Base-by-base conservation (phyloP, 2,113 vertebrate genomes). In the Synchiropus splendidus region DNA sequence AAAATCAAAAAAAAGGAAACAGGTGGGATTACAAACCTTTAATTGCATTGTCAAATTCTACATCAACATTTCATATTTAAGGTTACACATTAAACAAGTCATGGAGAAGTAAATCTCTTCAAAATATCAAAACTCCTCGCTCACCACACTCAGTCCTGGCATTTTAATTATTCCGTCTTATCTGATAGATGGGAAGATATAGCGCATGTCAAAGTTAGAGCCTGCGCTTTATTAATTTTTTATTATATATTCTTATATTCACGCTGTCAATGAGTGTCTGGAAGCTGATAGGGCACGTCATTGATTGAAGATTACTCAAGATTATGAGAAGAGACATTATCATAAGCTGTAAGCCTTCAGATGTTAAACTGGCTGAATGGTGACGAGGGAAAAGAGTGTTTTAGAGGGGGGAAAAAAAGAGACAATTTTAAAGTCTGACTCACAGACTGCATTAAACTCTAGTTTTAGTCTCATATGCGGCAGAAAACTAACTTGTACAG, bases 161-260 rank as follows among this genome's bases (percentile, higher is more conserved):
- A 84, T 83, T 85, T 85, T 87, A 85, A 87, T 87, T 86, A 83
- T 73, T 64, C 60, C 54, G 50, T 48, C 77, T 80, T 81, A 85
- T 84, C 78, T 78, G 81, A 82, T 79, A 72, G 84, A 84, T 83
- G 75, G 69, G 61, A 45, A 76, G 83, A 84, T 84, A 79, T 64
- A 73, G 68, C 68, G 65, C 37, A 12, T 53, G 72, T 81, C 77
- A 81, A 67, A 79, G 75, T 83, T 77, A 76, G 67, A 82, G 58
- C 61, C 70, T 64, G 31, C 49, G 72, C 79, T 83, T 83, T 86
- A 84, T 84, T 85, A 72, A 79, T 82, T 77, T 67, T 27, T 27
- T 27, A 79, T 74, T 61, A 82, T 82, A 82, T 83, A 76, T 79
- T 70, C 81, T 79, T 79, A 78, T 67, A 75, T 78, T 79, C 75